Evolutionary conservation across 1,140 invertebrate genomes (phyloP), one percentile per base, ranked within the genome.

Genomic region (Carposina sasakii): DNA sequence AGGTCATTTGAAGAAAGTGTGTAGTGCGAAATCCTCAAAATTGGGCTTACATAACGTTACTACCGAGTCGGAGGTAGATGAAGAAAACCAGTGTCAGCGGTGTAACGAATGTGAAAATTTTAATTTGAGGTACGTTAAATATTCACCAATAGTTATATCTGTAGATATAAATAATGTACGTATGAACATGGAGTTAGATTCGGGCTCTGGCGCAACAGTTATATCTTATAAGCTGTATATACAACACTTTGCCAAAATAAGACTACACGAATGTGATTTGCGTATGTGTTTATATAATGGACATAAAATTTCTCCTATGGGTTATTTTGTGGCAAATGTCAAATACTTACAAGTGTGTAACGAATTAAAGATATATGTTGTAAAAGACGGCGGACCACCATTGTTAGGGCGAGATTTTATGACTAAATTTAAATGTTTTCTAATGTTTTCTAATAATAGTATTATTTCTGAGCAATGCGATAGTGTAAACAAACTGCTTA

Each of bases 321-420:
- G 36, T 6, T 20, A 12, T 12, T 21, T 39, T 39, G 20, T 8
- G 3, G 4, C 19, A 8, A 20, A 20, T 1, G 10, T 21, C n/a
- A 12, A 9, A 9, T 39, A 39, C 22, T 12, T 12, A 21, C 20
- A 39, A 17, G 9, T 8, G 9, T n/a, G 4, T 21, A 21, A 39
- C 3, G 12, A 1, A 2, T 39, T 39, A 21, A 22, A 39, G n/a
- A 2, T 39, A 8, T 39, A 39, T 39, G 36, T 39, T 21, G 31
- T 60, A 3, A 41, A 45, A 17, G 46, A 58, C 13, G 49, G 49
- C 9, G 53, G 55, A 0, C 57, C 61, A 1, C 55, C 67, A 0
- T 43, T 70, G 13, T 23, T 66, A 19, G 66, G 63, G 0, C 40
- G 67, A 12, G 61, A 39, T 15, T 39, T 39, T 39, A 39, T 39